Conservation (phyloP, 53 echinoderm and acorn worm genomes). For the Actinopyga echinites region DNA sequence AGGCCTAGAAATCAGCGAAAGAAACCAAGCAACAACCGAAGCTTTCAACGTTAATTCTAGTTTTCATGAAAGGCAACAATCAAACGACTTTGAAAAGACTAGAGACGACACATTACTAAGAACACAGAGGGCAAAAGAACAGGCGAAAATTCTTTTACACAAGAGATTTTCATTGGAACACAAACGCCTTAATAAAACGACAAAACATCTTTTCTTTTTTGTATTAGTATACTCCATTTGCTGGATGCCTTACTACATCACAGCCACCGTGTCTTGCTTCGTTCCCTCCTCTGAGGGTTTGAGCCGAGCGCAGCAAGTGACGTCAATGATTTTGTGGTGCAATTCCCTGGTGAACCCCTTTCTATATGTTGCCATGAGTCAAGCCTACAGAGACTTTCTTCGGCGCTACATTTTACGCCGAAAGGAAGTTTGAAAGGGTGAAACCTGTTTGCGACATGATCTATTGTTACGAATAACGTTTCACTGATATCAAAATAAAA, state of each 20-base stretch:
- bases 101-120: no score
- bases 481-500: no score
- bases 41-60: no score
- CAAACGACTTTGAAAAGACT: no score
- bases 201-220: slow-evolving; percentile 9
- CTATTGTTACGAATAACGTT: no score
- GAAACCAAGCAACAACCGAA: no score
- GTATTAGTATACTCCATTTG: not conserved
- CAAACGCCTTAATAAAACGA: not conserved
- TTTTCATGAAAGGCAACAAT: no score
- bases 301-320: not conserved
- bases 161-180: slow-evolving; percentile 1
- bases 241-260: slow-evolving; percentile 31
- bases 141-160: not conserved
- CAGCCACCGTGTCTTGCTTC: not conserved
- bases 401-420: not conserved
- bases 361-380: slow-evolving; percentile 22
- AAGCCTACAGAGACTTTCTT: slow-evolving; percentile 17
- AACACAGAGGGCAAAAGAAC: no score
- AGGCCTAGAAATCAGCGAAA: no score
- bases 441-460: no score
- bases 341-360: slow-evolving; percentile 26
- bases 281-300: not conserved
- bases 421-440: not conserved
- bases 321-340: slow-evolving; percentile 4